A percentile compares a stretch with the other conserved stretches of the same genome.
phyloP scores from a whole-genome alignment of 2,797 vertebrate species.

The Alfaro cultratus region DNA sequence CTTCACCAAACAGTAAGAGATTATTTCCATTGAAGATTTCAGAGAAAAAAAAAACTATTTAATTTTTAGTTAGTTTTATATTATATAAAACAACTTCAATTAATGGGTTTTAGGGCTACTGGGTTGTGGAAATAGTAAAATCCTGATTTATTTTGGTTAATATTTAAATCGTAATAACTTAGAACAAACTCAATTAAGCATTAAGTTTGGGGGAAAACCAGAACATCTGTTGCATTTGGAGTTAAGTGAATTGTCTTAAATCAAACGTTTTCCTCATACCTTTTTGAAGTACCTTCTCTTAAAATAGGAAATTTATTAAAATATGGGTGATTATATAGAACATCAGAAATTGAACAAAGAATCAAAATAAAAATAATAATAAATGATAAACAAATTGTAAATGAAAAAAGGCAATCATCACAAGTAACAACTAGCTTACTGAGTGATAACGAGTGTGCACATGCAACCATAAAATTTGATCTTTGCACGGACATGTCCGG shows the following conservation, averaged over 20 bases:
- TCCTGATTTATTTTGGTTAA: neutral
- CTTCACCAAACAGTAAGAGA: neutral
- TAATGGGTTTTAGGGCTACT: neutral
- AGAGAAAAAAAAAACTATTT: neutral
- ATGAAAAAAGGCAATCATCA: neutral
- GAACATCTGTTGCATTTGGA: neutral
- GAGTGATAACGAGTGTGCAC: neutral
- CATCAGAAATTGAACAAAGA: neutral
- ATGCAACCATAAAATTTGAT: too few relatives aligned
- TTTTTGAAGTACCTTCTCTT: neutral
- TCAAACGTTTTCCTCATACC: neutral
- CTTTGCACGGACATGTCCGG: too few relatives aligned
- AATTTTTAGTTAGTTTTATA: neutral
- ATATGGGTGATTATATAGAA: neutral
- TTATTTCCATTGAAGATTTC: neutral
- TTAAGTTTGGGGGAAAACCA: neutral
- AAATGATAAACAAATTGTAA: neutral
- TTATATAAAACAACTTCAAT: neutral
- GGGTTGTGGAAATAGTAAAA: neutral
- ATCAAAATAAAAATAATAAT: neutral
- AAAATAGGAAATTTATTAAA: neutral
- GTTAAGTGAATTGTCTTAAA: neutral
- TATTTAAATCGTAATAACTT: neutral
- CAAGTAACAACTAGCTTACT: neutral
- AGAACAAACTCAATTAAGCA: neutral